These are phyloP conservation scores for Dinocampus coccinellae DNA, from an alignment of 2,888 invertebrate genomes.

Conservation along the genomic window DNA sequence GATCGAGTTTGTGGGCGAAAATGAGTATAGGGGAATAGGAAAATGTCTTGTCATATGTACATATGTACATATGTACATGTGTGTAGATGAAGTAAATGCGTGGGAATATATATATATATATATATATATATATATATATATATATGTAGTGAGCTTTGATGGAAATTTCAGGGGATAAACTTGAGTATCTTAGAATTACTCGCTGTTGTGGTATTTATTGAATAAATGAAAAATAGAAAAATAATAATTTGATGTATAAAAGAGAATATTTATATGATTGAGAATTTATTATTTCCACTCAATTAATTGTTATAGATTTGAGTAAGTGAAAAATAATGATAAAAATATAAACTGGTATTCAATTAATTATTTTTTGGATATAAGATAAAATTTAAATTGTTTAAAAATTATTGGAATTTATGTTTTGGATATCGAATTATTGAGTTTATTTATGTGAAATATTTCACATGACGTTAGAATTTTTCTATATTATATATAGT, in stretches of 20 bases:
- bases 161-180: constrained; percentile 12
- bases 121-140: neutral
- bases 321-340: too few species aligned
- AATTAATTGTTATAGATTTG: too few species aligned
- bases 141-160: neutral
- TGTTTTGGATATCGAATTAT: neutral
- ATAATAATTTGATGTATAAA: too few species aligned
- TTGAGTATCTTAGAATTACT: neutral
- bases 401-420: neutral
- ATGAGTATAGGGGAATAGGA: neutral
- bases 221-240: too few species aligned
- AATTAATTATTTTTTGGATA: too few species aligned
- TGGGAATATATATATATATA: neutral
- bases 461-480: neutral
- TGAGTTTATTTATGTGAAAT: neutral
- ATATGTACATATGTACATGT: too few species aligned
- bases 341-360: too few species aligned
- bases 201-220: constrained; percentile 1
- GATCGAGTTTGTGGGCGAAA: neutral
- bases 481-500: neutral
- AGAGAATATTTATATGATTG: too few species aligned
- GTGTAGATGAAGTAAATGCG: neutral
- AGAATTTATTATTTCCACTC: neutral
- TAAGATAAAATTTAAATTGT: too few species aligned
- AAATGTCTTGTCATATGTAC: neutral